Percentiles rank a stretch among this genome's conserved stretches.
phyloP scores from a whole-genome alignment of 2,797 vertebrate species.

The Argyrosomus regius region DNA sequence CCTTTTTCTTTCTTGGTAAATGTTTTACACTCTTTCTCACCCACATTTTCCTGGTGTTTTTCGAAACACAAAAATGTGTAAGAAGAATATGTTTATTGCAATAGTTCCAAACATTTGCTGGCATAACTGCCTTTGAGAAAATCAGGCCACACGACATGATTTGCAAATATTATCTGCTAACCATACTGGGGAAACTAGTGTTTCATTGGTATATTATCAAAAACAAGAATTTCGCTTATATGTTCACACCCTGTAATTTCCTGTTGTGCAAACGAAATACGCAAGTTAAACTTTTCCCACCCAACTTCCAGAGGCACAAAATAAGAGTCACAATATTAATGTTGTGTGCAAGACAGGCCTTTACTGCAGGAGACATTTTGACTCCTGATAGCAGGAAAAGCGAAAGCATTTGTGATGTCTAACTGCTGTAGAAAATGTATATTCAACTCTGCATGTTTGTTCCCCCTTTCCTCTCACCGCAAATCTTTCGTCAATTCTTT shows the following conservation, averaged over 20 bases:
- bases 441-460: not conserved
- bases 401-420: not conserved
- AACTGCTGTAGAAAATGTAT: not conserved
- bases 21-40: not conserved
- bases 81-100: not conserved
- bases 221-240: not conserved
- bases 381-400: not conserved
- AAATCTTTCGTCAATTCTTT: not conserved
- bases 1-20: conserved; percentile 44
- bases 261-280: not conserved
- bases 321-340: not conserved
- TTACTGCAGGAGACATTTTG: not conserved
- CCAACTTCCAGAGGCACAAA: not conserved
- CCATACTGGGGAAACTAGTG: not conserved
- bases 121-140: not conserved
- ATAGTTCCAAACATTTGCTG: not conserved
- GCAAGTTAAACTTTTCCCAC: not conserved
- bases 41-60: not conserved
- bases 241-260: not conserved
- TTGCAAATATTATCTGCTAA: not conserved
- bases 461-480: not conserved
- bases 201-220: not conserved
- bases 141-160: not conserved
- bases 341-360: not conserved
- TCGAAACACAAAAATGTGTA: not conserved